Percentiles rank a stretch among this genome's conserved stretches.
phyloP scores from a whole-genome alignment of 1,140 invertebrate species.

The Anastatus disparis region DNA sequence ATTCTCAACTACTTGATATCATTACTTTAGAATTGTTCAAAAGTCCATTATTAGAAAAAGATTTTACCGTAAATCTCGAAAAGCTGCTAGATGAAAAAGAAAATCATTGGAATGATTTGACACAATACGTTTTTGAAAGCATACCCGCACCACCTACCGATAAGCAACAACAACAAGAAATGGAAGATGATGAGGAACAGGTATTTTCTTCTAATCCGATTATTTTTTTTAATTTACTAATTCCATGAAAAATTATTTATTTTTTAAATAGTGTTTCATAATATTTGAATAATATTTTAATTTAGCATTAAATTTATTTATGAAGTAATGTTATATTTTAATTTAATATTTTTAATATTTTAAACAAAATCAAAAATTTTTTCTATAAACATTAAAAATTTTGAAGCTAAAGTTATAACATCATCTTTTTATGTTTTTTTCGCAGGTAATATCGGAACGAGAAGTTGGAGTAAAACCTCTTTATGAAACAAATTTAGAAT shows the following conservation, averaged over 20 bases:
- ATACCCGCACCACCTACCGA: constrained; percentile 32
- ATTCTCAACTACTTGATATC: constrained; percentile 63
- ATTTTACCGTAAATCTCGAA: constrained; percentile 59
- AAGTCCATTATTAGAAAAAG: constrained; percentile 55
- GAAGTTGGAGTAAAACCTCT: constrained; percentile 46
- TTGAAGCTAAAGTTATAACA: no score
- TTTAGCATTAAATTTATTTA: no score
- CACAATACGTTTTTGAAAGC: constrained; percentile 56
- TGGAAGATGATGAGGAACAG: constrained; percentile 14
- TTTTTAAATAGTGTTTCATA: no score
- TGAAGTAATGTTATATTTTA: no score
- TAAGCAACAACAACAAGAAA: neutral
- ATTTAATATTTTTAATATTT: no score
- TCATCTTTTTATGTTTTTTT: neutral
- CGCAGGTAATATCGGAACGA: constrained; percentile 40
- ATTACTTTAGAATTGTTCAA: constrained; percentile 64
- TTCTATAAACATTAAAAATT: no score
- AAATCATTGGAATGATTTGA: constrained; percentile 56
- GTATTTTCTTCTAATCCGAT: no score
- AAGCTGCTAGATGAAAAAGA: constrained; percentile 57
- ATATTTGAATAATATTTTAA: no score
- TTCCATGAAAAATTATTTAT: no score
- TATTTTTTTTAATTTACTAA: no score
- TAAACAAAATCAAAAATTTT: no score
- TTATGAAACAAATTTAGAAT: constrained; percentile 62